A percentile compares a stretch with the other conserved stretches of the same genome.
Evolutionary conservation across 1,140 invertebrate genomes (phyloP).

Genomic region (Drosophila ohnishii): DNA sequence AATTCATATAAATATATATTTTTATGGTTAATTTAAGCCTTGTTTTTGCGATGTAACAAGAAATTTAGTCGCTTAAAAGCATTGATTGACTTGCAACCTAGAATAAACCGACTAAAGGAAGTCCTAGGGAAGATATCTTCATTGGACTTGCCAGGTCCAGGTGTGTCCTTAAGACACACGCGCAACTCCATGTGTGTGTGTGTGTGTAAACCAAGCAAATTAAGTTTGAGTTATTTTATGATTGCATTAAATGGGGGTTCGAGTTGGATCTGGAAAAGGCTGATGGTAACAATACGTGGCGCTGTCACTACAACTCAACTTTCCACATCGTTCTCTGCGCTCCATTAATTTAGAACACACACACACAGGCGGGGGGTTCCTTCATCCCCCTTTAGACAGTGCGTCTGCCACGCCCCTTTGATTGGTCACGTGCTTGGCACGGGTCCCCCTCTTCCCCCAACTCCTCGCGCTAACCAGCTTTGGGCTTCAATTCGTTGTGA

Average conservation of each 20-base stretch:
- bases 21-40: no score
- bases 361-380: not conserved
- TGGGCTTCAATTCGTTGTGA: slow-evolving; percentile 72
- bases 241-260: slow-evolving; percentile 45
- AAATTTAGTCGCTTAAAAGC: no score
- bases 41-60: no score
- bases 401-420: slow-evolving; percentile 38
- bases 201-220: slow-evolving; percentile 20
- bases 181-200: not conserved
- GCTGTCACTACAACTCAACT: slow-evolving; percentile 33
- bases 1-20: no score
- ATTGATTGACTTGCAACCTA: no score
- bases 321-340: slow-evolving; percentile 11
- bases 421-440: slow-evolving; percentile 70
- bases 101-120: no score
- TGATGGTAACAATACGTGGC: slow-evolving; percentile 30
- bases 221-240: slow-evolving; percentile 58
- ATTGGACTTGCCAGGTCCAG: not conserved
- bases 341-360: slow-evolving; percentile 63
- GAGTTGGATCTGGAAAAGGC: not conserved
- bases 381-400: slow-evolving; percentile 1
- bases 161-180: no score
- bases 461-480: slow-evolving; percentile 1
- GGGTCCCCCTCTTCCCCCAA: not conserved
- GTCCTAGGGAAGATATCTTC: no score